phyloP scores from a whole-genome alignment of 2,888 invertebrate genomes.

The Lagria hirta region DNA sequence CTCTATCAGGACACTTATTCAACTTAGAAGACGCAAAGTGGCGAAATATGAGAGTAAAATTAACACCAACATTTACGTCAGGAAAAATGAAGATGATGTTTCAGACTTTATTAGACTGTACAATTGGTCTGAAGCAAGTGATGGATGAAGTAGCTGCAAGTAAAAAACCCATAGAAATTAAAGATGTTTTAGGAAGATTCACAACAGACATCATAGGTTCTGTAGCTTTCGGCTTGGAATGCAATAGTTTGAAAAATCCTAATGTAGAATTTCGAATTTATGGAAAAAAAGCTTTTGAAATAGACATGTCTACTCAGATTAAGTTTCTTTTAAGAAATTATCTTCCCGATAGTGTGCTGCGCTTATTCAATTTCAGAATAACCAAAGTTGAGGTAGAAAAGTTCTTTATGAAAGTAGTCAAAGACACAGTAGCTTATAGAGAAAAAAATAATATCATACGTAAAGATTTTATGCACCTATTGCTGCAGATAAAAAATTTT shows the following conservation, averaged over 20 bases:
- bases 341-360: constrained; percentile 30
- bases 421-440: constrained; percentile 49
- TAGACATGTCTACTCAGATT: constrained; percentile 21
- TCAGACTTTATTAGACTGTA: constrained; percentile 36
- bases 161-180: constrained; percentile 49
- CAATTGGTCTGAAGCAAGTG: constrained; percentile 37
- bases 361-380: constrained; percentile 30
- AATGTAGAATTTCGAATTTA: constrained; percentile 53
- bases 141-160: constrained; percentile 32
- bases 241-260: constrained; percentile 58
- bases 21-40: constrained; percentile 27
- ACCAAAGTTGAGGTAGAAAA: constrained; percentile 37
- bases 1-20: constrained; percentile 26
- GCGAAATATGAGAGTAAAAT: constrained; percentile 29
- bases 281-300: constrained; percentile 35
- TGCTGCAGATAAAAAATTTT: constrained; percentile 50
- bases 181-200: constrained; percentile 52
- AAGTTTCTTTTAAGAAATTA: constrained; percentile 18
- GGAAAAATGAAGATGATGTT: constrained; percentile 36
- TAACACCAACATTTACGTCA: constrained; percentile 32
- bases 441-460: constrained; percentile 45
- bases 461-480: constrained; percentile 55
- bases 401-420: constrained; percentile 52
- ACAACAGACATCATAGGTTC: constrained; percentile 57
- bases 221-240: constrained; percentile 62